Evolutionary conservation across 1,140 invertebrate species (phyloP).

Genomic region (Drosophila hydei): DNA sequence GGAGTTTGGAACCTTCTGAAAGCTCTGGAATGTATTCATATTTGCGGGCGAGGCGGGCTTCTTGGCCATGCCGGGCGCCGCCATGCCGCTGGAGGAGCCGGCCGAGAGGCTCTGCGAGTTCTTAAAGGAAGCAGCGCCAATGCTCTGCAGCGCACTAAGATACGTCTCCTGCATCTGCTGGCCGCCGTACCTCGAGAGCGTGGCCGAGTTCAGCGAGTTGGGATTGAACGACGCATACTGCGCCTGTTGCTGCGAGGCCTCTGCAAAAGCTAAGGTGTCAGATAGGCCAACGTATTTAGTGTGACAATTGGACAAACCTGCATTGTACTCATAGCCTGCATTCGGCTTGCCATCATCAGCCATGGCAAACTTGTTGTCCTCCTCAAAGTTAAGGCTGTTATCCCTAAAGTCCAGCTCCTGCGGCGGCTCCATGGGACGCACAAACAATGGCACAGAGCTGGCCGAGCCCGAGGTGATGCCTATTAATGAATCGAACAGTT

Average conservation of each 20-base stretch:
- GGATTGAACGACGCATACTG: slow-evolving; percentile 70
- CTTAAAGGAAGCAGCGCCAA: slow-evolving; percentile 76
- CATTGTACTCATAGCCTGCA: slow-evolving; percentile 79
- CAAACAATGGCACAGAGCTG: slow-evolving; percentile 71
- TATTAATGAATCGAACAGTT: slow-evolving; percentile 19
- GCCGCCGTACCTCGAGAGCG: slow-evolving; percentile 63
- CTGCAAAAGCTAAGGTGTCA: slow-evolving; percentile 30
- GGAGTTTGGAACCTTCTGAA: slow-evolving; percentile 93
- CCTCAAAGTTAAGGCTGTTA: slow-evolving; percentile 82
- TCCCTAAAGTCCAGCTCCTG: slow-evolving; percentile 88
- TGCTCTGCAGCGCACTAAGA: slow-evolving; percentile 73
- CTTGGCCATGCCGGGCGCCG: slow-evolving; percentile 61
- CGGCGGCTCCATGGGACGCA: slow-evolving; percentile 74
- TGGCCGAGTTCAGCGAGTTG: slow-evolving; percentile 58
- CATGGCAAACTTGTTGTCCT: slow-evolving; percentile 83
- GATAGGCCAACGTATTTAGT: too few species aligned
- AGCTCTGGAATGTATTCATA: slow-evolving; percentile 86
- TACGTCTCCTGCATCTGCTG: slow-evolving; percentile 80
- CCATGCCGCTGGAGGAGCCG: slow-evolving; percentile 57
- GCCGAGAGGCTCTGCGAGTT: slow-evolving; percentile 71
- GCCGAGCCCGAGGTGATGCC: slow-evolving; percentile 68
- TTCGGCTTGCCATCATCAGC: slow-evolving; percentile 84
- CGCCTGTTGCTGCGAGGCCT: slow-evolving; percentile 74
- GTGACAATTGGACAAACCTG: slow-evolving; percentile 59
- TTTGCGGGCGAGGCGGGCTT: slow-evolving; percentile 72